These are phyloP conservation scores for Orthonychiurus folsomi DNA, from an alignment of 2,888 invertebrate species.

Conservation along the genomic window DNA sequence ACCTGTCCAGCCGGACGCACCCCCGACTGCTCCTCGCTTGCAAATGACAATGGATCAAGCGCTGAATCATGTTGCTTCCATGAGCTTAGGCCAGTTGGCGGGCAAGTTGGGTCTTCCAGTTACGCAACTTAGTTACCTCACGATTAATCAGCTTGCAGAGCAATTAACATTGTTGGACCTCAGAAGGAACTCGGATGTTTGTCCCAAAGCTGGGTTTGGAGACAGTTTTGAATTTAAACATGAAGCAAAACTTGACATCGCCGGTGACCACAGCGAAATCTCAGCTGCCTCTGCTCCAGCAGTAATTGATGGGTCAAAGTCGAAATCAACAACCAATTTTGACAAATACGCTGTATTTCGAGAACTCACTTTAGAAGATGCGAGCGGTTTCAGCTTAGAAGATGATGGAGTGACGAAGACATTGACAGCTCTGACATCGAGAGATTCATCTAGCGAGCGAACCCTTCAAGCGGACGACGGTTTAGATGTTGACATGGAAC, in stretches of 20 bases:
- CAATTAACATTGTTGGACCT: constrained; percentile 54
- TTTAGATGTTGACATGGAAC: constrained; percentile 14
- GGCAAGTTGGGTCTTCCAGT: constrained; percentile 65
- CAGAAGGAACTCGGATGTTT: constrained; percentile 42
- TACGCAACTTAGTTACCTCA: constrained; percentile 70
- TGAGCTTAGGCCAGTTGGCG: constrained; percentile 71
- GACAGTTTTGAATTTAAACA: constrained; percentile 2
- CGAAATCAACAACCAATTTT: constrained; percentile 41
- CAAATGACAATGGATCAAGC: constrained; percentile 44
- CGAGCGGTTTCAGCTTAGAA: constrained; percentile 34
- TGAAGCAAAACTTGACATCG: background rate
- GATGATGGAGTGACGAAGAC: constrained; percentile 13
- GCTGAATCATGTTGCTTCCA: constrained; percentile 68
- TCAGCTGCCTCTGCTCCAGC: constrained; percentile 45
- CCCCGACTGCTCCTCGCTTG: background rate
- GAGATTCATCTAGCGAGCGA: constrained; percentile 37
- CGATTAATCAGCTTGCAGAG: constrained; percentile 73
- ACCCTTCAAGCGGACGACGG: constrained; percentile 37
- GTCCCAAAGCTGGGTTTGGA: background rate
- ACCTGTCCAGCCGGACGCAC: constrained; percentile 6
- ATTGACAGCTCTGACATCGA: constrained; percentile 9
- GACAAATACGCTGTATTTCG: constrained; percentile 82
- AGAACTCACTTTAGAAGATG: constrained; percentile 66
- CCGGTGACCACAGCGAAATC: constrained; percentile 37
- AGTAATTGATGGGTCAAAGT: constrained; percentile 39